Evolutionary conservation across 2,113 vertebrate species (phyloP).

Genomic region (Trogon surrucura): DNA sequence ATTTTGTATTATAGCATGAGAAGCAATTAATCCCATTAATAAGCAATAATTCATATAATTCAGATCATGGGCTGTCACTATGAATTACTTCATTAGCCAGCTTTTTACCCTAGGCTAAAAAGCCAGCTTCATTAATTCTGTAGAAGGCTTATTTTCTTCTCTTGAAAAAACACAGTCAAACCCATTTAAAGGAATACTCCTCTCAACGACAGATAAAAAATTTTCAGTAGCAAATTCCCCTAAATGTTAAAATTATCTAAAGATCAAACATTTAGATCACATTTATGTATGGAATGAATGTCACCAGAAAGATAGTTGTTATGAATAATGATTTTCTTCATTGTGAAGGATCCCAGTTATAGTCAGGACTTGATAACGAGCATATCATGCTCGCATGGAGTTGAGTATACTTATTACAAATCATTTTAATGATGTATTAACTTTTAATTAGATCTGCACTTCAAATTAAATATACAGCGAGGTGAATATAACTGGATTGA

Average conservation of each 20-base stretch:
- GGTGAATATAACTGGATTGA: not conserved
- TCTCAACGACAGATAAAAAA: not conserved
- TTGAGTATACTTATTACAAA: constrained; percentile 51
- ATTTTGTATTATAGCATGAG: constrained; percentile 62
- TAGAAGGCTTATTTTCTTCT: constrained; percentile 39
- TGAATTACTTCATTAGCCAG: constrained; percentile 74
- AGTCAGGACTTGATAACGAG: not conserved
- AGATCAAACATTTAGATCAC: not conserved
- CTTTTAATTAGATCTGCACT: constrained; percentile 60
- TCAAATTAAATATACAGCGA: not conserved
- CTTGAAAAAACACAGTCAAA: not conserved
- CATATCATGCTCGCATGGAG: constrained; percentile 8
- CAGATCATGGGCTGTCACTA: constrained; percentile 65
- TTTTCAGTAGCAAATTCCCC: not conserved
- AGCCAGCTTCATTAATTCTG: constrained; percentile 79
- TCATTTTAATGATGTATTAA: constrained; percentile 73
- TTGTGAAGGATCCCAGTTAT: not conserved
- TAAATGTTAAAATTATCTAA: not conserved
- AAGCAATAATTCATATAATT: constrained; percentile 77
- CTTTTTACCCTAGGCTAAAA: constrained; percentile 72
- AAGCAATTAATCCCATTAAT: constrained; percentile 80
- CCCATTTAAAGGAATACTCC: constrained; percentile 22
- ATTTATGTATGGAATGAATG: not conserved
- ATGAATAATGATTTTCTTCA: constrained; percentile 16
- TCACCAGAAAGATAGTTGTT: not conserved